Evolutionary conservation across 2,113 vertebrate genomes (phyloP).

Genomic region (Panthera uncia): DNA sequence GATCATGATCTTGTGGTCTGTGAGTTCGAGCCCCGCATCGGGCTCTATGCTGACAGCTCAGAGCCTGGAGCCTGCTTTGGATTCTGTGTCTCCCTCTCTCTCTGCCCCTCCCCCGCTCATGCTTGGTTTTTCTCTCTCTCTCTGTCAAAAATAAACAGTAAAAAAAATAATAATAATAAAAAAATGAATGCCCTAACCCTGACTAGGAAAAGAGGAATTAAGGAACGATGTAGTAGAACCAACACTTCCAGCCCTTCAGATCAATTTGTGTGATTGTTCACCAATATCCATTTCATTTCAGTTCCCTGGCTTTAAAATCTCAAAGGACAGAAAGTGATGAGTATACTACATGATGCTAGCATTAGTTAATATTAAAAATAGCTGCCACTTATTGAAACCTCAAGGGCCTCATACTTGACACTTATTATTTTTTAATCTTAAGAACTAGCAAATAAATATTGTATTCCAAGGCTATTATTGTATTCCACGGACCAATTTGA

Average conservation of each 20-base stretch:
- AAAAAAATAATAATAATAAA: not conserved
- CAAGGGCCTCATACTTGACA: not conserved
- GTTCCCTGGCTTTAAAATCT: conserved; percentile 12
- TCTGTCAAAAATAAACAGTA: not conserved
- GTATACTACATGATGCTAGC: not conserved
- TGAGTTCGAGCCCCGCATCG: too few relatives aligned
- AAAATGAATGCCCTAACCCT: too few relatives aligned
- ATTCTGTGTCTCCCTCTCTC: too few relatives aligned
- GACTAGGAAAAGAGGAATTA: not conserved
- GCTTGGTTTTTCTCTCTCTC: not conserved
- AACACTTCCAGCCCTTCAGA: conserved; percentile 1
- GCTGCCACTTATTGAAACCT: not conserved
- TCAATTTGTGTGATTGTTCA: not conserved
- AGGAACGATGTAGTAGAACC: not conserved
- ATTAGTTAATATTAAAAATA: not conserved
- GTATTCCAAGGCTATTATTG: not conserved
- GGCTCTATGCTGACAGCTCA: too few relatives aligned
- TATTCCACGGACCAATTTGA: not conserved
- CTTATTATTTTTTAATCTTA: not conserved
- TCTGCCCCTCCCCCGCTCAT: too few relatives aligned
- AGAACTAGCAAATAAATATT: conserved; percentile 11
- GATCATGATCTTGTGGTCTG: too few relatives aligned
- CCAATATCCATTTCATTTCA: not conserved
- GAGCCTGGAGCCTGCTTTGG: too few relatives aligned
- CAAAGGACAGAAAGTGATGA: not conserved